Evolutionary conservation across 2,888 invertebrate genomes (phyloP), one percentile per base, ranked within the genome.

Genomic region (Cyclophora albipunctata): DNA sequence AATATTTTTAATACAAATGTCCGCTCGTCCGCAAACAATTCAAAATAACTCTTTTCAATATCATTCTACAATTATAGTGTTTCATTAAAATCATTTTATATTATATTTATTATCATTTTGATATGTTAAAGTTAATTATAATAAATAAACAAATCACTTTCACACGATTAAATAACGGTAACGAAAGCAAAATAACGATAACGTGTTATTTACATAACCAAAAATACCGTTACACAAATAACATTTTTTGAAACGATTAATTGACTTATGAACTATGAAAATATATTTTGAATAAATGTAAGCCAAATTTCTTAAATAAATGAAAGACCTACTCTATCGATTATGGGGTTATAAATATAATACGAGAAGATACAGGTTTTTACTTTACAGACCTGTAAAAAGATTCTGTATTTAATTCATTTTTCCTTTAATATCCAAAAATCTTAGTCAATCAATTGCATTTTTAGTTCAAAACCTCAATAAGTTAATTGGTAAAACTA

Each of bases 1-100:
- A 86, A 83, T 85, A 73, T 80, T 78, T 72, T 66, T 61, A 58
- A 63, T 62, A 61, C 60, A 51, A 68, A 62, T 75, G 76, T 81
- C 73, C 75, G 75, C 82, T 5, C 37, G 4, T 79, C 71, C 76
- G 85, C 87, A 86, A 88, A 86, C 73, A 74, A 86, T 85, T 70
- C 75, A 68, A 81, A 78, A 78, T 81, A 76, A 55, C 44, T 48
- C 54, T 48, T 20, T 42, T 37, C 47, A 43, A 45, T 45, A 49
- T 57, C 53, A 55, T 57, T 58, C 54, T 62, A 62, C 58, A 57
- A 59, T 44, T 46, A 55, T 49, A 42, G 45, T 20, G 20, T 20
- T 1, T 20, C 20, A 20, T 37, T 37, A 37, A 37, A 37, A 37
- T 37, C 37, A 37, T 5, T 37, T 37, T 37, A 5, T 37, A 37